Evolutionary conservation across 2,113 vertebrate genomes (phyloP), one percentile per base, ranked within the genome.

Genomic region (Epinephelus moara): DNA sequence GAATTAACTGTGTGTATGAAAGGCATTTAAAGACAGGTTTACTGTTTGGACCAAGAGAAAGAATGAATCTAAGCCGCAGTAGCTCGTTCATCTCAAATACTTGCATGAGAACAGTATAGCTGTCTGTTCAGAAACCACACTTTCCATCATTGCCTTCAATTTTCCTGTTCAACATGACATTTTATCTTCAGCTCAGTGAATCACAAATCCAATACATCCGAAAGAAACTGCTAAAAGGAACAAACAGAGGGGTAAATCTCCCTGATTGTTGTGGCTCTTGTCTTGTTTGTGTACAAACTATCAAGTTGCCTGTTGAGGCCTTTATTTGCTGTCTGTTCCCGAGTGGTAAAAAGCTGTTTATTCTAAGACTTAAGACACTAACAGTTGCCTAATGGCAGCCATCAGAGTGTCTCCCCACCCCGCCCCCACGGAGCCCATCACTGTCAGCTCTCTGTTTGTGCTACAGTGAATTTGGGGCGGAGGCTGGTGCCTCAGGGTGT

Each of bases 241-340:
- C 86, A 91, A 87, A 90, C 47, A 72, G 19, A 73, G 63, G 55
- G 42, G 62, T 40, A 79, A 82, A 79, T 42, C 63, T 42, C 40
- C 47, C 63, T 42, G 49, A 42, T 70, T 80, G 76, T 75, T 88
- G 80, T 80, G 42, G 10, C 70, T 70, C 18, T 49, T 75, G 56
- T 50, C 66, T 75, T 76, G 13, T 76, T 23, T 82, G 64, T 49
- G 17, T 50, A 66, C 74, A 81, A 82, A 74, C 70, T 57, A 75
- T 79, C 53, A 27, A 50, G 14, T 81, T 80, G 70, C 80, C 84
- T 90, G 75, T 80, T 80, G 75, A 79, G 61, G 62, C 19, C 60
- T 75, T 84, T 93, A 69, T 92, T 89, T 89, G 82, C 75, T 63
- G 84, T 83, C 71, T 91, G 64, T 86, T 90, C 85, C 79, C 69